Evolutionary conservation across 2,888 invertebrate species (phyloP), one percentile per base, ranked within the genome.

Genomic region (Lutraria lutraria): DNA sequence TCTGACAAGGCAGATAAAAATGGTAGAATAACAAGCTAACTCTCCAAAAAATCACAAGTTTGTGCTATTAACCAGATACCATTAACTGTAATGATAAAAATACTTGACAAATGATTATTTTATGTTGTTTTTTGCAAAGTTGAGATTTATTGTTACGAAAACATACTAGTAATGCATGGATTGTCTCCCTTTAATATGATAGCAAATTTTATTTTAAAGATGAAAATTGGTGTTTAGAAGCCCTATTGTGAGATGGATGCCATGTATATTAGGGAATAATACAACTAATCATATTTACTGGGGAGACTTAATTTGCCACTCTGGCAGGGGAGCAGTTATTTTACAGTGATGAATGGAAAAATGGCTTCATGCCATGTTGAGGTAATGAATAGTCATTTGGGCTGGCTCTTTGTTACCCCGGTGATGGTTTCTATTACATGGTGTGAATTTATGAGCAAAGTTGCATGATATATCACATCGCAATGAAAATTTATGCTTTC

Each of bases 261-360:
- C 52, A 54, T 72, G 87, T 82, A 72, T 82, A 87, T 87, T 82
- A 82, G 82, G 34, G 82, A 52, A 87, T 87, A 87, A 87, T 87
- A 87, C 34, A 86, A 16, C 82, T 87, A 87, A 87, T 87, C 87
- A 83, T 82, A 80, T 76, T 76, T 82, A 63, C 68, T 53, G 43
- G 72, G 82, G 76, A 82, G 56, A 82, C 72, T 87, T 81, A 87
- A 87, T 87, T 87, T 87, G 81, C 72, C 16, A 82, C 8, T 53
- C 87, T 68, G 25, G 82, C 76, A 29, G 87, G 87, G 87, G 87
- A 82, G 82, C 82, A 76, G 76, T 76, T 76, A 87, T 72, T 76
- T 31, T 68, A 19, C 10, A 2, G 34, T 29, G 72, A 82, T 87
- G 72, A 82, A 87, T 87, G 82, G 56, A 34, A 82, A 86, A 56